Base-by-base conservation (phyloP, 2,797 vertebrate species). In the Myotis daubentonii region DNA sequence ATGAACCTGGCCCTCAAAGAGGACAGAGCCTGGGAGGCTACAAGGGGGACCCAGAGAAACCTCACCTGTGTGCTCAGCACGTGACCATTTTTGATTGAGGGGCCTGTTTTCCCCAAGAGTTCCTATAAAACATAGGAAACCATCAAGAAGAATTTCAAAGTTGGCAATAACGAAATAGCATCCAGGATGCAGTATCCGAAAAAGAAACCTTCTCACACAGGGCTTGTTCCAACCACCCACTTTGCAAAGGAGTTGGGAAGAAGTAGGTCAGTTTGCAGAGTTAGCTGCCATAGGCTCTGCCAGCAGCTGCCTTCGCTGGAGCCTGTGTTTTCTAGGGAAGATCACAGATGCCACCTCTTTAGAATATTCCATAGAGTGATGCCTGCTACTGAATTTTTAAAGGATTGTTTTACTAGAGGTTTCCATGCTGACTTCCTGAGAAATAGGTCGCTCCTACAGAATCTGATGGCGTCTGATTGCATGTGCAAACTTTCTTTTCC, bases 191-290 rank as follows among this genome's bases (percentile, higher is more conserved):
- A 68, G 41, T 82, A 36, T 95, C 96, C 88, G 95, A 92, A 97
- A 95, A 95, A 66, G 95, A 92, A 97, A 88, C 93, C 94, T 95
- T 93, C 74, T 72, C 78, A 93, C 78, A 92, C 62, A 68, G 65
- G 70, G 62, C 68, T 96, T 86, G 81, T 76, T 93, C 33, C 8
- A 83, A 95, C 78, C 38, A 72, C 4, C 0, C 78, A 94, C 72
- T 95, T 79, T 94, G 74, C 94, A 82, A 78, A 96, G 75, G 57
- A 90, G 81, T 93, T 88, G 25, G 47, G 89, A 82, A 94, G 93
- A 96, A 97, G 89, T 97, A 95, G 96, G 96, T 97, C 95, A 92
- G 85, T 95, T 93, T 96, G 94, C 94, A 95, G 96, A 95, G 96
- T 79, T 65, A 90, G 94, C 90, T 88, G 74, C 95, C 74, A 6